Evolutionary conservation across 2,113 vertebrate genomes (phyloP), one percentile per base, ranked within the genome.

Genomic region (Tricholaema leucomelas): DNA sequence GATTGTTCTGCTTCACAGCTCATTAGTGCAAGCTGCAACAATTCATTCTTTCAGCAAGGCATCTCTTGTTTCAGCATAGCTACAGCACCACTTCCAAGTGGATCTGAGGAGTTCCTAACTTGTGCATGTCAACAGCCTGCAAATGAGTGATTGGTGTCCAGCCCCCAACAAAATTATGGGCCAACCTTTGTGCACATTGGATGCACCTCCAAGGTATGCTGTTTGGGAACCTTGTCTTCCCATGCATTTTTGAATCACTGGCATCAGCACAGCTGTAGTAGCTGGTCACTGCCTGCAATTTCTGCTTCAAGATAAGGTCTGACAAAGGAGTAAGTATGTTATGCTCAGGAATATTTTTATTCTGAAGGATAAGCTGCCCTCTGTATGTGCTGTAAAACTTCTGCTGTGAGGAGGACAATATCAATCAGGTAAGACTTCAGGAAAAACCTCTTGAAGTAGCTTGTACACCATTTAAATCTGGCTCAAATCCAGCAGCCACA

Each of bases 191-290:
- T 2, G 3, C 31, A 28, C 1, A 0, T 4, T 44, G 27, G 3
- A 44, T 19, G 15, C 18, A 8, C 12, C 33, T 42, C 2, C 28
- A 30, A 38, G 1, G 1, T 0, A 1, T 2, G 28, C 10, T 9
- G 7, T 5, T 11, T 3, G 64, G 60, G 27, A 59, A 48, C 13
- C 46, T 10, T 35, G n/a, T 12, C 65, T 44, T 77, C 44, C 36
- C 8, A 2, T 1, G 7, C 11, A 9, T 30, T 42, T 79, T 10
- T 50, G 21, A 52, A 48, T 52, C 6, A 0, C 48, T 70, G 69
- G 30, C 64, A 84, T 4, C 35, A 52, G 54, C 64, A 40, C 31
- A 35, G 63, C 11, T 13, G 13, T 13, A 35, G 55, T 10, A 44
- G 18, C 40, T 15, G 58, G 67, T 23, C 48, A 35, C 50, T 20